These are phyloP conservation scores for Vidua chalybeata DNA, from an alignment of 2,113 vertebrate genomes.

Conservation along the genomic window DNA sequence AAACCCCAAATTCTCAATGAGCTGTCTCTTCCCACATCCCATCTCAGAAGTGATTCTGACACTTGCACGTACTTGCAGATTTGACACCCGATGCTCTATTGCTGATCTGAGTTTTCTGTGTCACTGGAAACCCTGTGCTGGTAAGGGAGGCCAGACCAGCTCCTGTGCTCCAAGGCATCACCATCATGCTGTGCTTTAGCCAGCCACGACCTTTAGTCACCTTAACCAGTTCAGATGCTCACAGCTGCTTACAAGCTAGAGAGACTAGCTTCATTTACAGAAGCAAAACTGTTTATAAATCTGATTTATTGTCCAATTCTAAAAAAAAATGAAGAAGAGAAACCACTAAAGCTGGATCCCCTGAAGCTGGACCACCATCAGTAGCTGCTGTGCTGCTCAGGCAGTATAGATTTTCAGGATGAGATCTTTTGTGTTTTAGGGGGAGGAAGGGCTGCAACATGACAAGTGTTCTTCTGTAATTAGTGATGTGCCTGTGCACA, in stretches of 20 bases:
- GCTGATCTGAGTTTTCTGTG: not conserved
- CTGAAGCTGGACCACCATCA: not conserved
- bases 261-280: not conserved
- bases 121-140: not conserved
- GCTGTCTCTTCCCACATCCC: not conserved
- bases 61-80: not conserved
- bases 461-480: not conserved
- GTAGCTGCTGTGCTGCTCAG: not conserved
- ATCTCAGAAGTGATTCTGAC: not conserved
- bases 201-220: not conserved
- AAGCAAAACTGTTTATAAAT: not conserved
- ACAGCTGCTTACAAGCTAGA: not conserved
- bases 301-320: not conserved
- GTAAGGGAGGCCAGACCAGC: not conserved
- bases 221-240: not conserved
- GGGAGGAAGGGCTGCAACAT: not conserved
- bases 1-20: not conserved
- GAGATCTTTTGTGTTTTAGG: not conserved
- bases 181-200: accelerated
- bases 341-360: not conserved
- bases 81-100: not conserved
- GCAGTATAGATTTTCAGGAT: not conserved
- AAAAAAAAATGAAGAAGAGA: not conserved
- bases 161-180: not conserved
- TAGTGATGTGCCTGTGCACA: not conserved